phyloP scores from a whole-genome alignment of 2,113 vertebrate genomes.

The Aegotheles bennettii region DNA sequence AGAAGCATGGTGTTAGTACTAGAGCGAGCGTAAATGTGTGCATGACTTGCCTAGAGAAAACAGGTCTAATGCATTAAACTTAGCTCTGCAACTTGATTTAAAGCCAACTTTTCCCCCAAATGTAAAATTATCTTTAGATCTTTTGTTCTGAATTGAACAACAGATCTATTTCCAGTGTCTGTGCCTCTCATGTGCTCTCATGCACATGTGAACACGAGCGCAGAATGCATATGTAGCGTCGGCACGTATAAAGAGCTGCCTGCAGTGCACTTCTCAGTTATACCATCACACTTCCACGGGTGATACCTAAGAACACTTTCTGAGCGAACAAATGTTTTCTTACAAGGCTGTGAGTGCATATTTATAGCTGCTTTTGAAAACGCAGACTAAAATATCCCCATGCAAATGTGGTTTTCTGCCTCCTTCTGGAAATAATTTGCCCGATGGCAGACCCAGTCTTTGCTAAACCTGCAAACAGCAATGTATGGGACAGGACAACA shows the following conservation, averaged over 20 bases:
- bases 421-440: background rate
- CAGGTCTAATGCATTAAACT: background rate
- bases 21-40: background rate
- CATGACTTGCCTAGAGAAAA: background rate
- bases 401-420: background rate
- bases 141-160: background rate
- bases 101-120: background rate
- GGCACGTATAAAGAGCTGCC: background rate
- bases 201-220: background rate
- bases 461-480: background rate
- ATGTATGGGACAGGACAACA: accelerated
- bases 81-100: background rate
- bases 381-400: background rate
- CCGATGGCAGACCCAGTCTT: background rate
- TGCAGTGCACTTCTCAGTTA: background rate
- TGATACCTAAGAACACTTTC: background rate
- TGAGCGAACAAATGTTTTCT: background rate
- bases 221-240: accelerated
- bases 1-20: background rate
- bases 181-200: background rate
- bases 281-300: background rate
- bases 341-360: background rate
- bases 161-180: background rate
- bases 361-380: background rate
- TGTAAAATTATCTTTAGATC: background rate